A percentile compares a stretch with the other conserved stretches of the same genome.
Evolutionary conservation across 2,888 invertebrate genomes (phyloP).

Genomic region (Monoplex corrugatus): DNA sequence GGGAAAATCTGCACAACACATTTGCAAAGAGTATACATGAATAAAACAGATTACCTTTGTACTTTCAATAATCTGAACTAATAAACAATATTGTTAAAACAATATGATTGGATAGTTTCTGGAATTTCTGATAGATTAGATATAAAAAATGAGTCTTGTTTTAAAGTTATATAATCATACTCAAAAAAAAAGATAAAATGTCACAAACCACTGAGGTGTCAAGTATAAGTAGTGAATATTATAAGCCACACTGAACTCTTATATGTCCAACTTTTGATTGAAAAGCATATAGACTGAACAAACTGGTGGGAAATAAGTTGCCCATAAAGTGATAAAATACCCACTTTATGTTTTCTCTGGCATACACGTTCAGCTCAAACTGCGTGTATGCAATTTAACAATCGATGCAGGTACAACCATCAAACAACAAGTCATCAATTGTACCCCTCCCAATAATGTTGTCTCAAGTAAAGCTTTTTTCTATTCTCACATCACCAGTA

Average conservation of each 20-base stretch:
- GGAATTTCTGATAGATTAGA: conserved; percentile 45
- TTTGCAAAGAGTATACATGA: neutral
- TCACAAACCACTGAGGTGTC: conserved; percentile 38
- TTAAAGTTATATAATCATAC: neutral
- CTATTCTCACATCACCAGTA: conserved; percentile 62
- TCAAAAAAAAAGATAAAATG: neutral
- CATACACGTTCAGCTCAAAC: neutral
- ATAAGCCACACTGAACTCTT: conserved; percentile 42
- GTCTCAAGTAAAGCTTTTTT: conserved; percentile 74
- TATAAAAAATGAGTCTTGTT: conserved; percentile 33
- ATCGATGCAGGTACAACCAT: conserved; percentile 54
- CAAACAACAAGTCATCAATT: conserved; percentile 48
- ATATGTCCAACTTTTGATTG: conserved; percentile 55
- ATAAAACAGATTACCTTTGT: neutral
- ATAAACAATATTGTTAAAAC: conserved; percentile 6
- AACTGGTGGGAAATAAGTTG: conserved; percentile 60
- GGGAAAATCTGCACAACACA: conserved; percentile 17
- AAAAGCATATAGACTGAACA: conserved; percentile 58
- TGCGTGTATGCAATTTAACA: conserved; percentile 55
- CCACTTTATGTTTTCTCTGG: conserved; percentile 3
- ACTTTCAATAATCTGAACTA: neutral
- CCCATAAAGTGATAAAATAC: conserved; percentile 18
- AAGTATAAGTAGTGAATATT: conserved; percentile 24
- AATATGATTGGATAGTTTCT: conserved; percentile 40
- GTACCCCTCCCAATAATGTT: conserved; percentile 61